A percentile compares a stretch with the other conserved stretches of the same genome.
phyloP scores from a whole-genome alignment of 2,113 vertebrate genomes.

The Glareola pratincola region DNA sequence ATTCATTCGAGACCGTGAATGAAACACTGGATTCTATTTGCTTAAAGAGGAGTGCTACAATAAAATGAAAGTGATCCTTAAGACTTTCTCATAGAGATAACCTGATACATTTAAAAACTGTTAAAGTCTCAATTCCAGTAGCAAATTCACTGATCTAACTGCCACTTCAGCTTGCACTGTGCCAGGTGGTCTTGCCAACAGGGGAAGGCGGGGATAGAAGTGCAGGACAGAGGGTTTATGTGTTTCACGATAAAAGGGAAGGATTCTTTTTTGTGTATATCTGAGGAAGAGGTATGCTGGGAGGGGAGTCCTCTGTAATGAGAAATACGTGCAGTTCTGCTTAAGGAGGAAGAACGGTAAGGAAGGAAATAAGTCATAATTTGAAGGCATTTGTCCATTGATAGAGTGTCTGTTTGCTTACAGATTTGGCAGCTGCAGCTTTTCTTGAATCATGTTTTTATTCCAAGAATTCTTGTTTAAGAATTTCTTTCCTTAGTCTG shows the following conservation, averaged over 20 bases:
- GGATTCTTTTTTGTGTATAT: background rate
- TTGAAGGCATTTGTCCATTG: conserved; percentile 12
- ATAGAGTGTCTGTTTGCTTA: background rate
- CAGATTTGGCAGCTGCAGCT: conserved; percentile 45
- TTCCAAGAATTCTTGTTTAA: conserved; percentile 10
- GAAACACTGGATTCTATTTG: background rate
- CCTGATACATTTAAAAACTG: background rate
- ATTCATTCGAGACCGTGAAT: background rate
- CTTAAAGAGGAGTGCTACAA: background rate
- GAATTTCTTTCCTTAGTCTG: conserved; percentile 21
- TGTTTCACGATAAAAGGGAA: background rate
- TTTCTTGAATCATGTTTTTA: conserved; percentile 14
- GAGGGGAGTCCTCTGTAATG: background rate
- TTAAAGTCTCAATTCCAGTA: background rate
- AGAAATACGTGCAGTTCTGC: conserved; percentile 1
- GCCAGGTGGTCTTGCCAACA: background rate
- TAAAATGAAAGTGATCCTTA: background rate
- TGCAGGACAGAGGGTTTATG: background rate
- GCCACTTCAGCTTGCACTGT: background rate
- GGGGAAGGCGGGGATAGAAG: background rate
- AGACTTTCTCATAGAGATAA: background rate
- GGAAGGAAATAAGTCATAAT: conserved; percentile 51
- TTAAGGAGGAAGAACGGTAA: conserved; percentile 5
- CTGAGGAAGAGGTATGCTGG: background rate
- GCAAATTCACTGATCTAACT: background rate